These are phyloP conservation scores for Callorhinus ursinus DNA, from an alignment of 2,113 vertebrate species.

Conservation along the genomic window DNA sequence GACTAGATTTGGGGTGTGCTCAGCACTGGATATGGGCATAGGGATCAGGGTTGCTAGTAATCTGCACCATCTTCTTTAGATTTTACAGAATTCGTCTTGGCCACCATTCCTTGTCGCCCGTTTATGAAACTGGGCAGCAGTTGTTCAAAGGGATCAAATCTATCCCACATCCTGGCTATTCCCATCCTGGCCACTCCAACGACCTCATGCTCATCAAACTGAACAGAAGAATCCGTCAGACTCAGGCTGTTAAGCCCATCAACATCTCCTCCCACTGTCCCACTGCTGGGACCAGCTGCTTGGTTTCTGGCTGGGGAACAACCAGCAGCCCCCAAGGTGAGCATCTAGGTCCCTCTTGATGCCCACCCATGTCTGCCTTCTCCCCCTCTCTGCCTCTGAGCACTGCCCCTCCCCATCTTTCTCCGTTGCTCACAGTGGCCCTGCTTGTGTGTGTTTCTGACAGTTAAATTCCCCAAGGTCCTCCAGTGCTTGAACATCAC, in stretches of 20 bases:
- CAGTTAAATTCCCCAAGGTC: conserved; percentile 64
- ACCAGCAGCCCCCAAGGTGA: conserved; percentile 64
- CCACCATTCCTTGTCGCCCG: background rate
- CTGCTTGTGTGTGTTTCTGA: background rate
- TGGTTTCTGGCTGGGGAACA: conserved; percentile 75
- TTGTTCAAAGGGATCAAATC: conserved; percentile 10
- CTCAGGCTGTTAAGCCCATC: background rate
- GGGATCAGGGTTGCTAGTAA: accelerated
- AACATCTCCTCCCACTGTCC: conserved; percentile 28
- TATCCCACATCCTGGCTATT: conserved; percentile 72
- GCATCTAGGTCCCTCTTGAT: background rate
- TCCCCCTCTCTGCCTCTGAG: background rate
- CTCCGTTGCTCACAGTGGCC: background rate
- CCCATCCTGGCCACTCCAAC: conserved; percentile 54
- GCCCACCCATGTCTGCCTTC: accelerated
- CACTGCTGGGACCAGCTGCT: background rate
- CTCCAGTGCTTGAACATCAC: conserved; percentile 76
- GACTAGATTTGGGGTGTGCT: no score
- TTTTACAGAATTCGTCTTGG: conserved; percentile 57
- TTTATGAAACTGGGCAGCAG: conserved; percentile 42
- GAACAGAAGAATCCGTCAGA: background rate
- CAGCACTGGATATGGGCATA: accelerated
- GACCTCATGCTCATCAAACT: conserved; percentile 80
- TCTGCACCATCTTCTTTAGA: background rate
- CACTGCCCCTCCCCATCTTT: accelerated